Evolutionary conservation across 2,113 vertebrate genomes (phyloP).

Genomic region (Psilopsiagon aurifrons): DNA sequence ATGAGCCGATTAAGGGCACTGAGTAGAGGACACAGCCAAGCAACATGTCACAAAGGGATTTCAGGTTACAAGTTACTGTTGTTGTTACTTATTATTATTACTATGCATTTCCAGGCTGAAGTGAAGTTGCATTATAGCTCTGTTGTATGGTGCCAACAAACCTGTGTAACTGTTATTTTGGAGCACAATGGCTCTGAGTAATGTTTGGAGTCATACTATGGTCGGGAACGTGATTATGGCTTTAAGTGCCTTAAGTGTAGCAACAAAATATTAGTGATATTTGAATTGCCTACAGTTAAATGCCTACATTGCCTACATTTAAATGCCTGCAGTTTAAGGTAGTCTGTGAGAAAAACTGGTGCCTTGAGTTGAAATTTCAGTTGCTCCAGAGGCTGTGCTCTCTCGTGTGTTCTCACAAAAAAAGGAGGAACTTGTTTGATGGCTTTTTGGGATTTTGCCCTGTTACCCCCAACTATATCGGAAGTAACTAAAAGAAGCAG

Average conservation of each 20-base stretch:
- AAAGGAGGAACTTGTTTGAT: not conserved
- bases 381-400: not conserved
- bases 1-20: not conserved
- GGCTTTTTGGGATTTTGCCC: not conserved
- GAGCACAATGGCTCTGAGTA: not conserved
- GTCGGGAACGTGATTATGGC: not conserved
- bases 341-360: not conserved
- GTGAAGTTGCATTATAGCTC: not conserved
- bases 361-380: not conserved
- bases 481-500: not conserved
- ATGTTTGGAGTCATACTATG: not conserved
- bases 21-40: not conserved
- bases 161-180: not conserved
- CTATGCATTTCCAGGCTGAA: not conserved
- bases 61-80: not conserved
- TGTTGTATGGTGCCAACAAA: not conserved
- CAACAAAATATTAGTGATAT: not conserved
- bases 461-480: not conserved
- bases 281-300: not conserved
- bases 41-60: not conserved
- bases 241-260: not conserved
- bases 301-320: not conserved
- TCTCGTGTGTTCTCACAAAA: not conserved
- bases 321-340: not conserved
- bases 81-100: not conserved